phyloP scores from a whole-genome alignment of 2,888 invertebrate genomes.

The Tachina fera region DNA sequence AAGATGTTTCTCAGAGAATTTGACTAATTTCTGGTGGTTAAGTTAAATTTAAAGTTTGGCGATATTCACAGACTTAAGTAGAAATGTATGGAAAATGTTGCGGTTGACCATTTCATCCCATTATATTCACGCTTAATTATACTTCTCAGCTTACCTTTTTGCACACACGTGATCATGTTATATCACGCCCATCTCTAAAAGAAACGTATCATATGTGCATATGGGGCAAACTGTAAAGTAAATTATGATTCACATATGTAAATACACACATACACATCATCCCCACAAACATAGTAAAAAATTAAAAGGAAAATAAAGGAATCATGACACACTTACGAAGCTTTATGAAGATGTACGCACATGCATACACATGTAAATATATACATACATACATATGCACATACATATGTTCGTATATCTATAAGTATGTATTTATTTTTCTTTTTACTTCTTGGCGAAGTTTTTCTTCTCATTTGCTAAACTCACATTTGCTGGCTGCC shows the following conservation, averaged over 20 bases:
- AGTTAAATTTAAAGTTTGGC: too few species aligned
- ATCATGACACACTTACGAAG: slow-evolving; percentile 66
- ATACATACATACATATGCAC: too few species aligned
- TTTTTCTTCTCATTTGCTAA: slow-evolving; percentile 28
- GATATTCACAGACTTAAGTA: too few species aligned
- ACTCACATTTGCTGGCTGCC: slow-evolving; percentile 51
- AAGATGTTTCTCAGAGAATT: too few species aligned
- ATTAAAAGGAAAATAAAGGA: slow-evolving; percentile 49
- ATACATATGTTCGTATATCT: too few species aligned
- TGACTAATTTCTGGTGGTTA: too few species aligned
- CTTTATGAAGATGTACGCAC: slow-evolving; percentile 53
- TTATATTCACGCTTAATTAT: too few species aligned
- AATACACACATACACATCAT: not conserved
- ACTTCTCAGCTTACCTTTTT: too few species aligned
- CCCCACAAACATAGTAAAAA: slow-evolving; percentile 18
- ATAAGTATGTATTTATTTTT: slow-evolving; percentile 13
- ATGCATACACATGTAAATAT: too few species aligned
- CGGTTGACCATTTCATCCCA: too few species aligned
- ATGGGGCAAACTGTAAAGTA: slow-evolving; percentile 56
- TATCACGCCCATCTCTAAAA: not conserved
- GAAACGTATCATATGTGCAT: slow-evolving; percentile 41
- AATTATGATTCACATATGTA: slow-evolving; percentile 47
- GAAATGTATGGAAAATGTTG: too few species aligned
- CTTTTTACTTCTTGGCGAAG: not conserved
- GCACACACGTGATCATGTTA: not conserved